A percentile compares a stretch with the other conserved stretches of the same genome.
Conservation (phyloP, 2,113 vertebrate genomes). For the Narcine bancroftii region DNA sequence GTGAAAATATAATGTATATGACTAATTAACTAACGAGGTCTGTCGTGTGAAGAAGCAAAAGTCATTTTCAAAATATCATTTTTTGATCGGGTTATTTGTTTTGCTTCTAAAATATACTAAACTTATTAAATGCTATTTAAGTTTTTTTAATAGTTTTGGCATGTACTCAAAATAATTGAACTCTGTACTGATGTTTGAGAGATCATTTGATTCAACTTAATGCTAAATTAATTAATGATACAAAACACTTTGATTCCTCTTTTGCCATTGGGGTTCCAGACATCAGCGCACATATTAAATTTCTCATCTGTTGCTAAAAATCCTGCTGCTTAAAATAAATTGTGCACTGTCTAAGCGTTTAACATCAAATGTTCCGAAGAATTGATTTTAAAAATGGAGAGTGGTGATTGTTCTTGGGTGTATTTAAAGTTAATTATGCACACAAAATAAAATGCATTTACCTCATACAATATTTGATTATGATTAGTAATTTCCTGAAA, state of each 20-base stretch:
- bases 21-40: not conserved
- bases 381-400: not conserved
- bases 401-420: not conserved
- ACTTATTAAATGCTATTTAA: not conserved
- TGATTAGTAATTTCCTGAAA: constrained; percentile 1
- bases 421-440: not conserved
- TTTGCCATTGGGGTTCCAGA: not conserved
- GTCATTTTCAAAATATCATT: constrained; percentile 4
- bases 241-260: not conserved
- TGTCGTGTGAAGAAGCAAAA: not conserved
- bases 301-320: not conserved
- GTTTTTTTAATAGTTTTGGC: not conserved
- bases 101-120: not conserved
- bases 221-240: not conserved
- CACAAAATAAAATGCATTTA: not conserved
- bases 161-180: not conserved
- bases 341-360: not conserved
- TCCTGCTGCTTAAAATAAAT: not conserved
- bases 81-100: not conserved
- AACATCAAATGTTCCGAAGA: not conserved
- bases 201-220: not conserved
- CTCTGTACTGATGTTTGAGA: not conserved
- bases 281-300: not conserved
- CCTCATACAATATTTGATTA: not conserved
- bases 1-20: not conserved